Conservation (phyloP, 35 echinoderm and acorn worm species). For the Amphiura filiformis region DNA sequence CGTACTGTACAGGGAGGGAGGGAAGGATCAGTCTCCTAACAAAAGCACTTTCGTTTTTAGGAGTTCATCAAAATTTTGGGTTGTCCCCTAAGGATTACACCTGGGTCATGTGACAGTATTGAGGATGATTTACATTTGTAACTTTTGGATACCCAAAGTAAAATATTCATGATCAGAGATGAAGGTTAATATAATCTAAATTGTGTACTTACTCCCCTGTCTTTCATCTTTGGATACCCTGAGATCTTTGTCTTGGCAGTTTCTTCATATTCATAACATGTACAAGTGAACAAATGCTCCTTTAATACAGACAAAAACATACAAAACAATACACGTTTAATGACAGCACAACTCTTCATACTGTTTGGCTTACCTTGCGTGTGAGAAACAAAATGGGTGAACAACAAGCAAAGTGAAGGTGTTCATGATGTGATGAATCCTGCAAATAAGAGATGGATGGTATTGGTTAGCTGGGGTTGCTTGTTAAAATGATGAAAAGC, state of each 20-base stretch:
- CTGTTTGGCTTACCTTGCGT: slow-evolving; percentile 67
- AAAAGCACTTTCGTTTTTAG: too few relatives aligned
- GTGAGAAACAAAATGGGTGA: slow-evolving; percentile 93
- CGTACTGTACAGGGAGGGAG: too few relatives aligned
- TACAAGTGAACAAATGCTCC: background rate
- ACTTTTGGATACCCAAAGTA: too few relatives aligned
- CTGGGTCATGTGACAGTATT: too few relatives aligned
- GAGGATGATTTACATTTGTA: too few relatives aligned
- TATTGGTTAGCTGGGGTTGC: too few relatives aligned
- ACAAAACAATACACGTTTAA: background rate
- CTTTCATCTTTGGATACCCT: background rate
- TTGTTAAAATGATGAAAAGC: too few relatives aligned
- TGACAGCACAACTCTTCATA: background rate
- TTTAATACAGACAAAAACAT: background rate
- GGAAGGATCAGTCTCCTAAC: too few relatives aligned
- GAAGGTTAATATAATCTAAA: too few relatives aligned
- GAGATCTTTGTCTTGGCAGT: background rate
- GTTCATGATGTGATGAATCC: slow-evolving; percentile 78
- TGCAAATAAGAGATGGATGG: slow-evolving; percentile 11
- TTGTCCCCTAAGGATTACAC: too few relatives aligned
- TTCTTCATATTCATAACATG: background rate
- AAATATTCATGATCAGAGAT: too few relatives aligned
- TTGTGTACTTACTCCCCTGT: background rate
- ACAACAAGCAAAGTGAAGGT: slow-evolving; percentile 98
- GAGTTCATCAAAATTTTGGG: too few relatives aligned